Base-by-base conservation (phyloP, 2,888 invertebrate genomes). In the Mamestra brassicae region DNA sequence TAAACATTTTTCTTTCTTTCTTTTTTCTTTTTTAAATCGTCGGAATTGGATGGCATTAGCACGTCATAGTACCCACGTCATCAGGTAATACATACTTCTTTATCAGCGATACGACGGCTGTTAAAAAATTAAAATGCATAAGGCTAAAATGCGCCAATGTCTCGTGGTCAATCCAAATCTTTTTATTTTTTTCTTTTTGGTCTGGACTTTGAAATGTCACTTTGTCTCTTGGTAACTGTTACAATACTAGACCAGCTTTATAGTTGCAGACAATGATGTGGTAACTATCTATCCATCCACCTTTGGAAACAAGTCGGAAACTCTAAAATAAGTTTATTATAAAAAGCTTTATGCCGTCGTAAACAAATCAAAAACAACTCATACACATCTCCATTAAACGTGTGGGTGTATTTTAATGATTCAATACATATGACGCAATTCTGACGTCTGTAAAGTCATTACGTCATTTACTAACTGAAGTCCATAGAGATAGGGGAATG, bases 341-440 rank as follows among this genome's bases (percentile, higher is more conserved):
- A 42, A 42, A 34, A 74, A 65, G n/a, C 17, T 17, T 42, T 26
- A 52, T n/a, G 3, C 1, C n/a, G 6, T 17, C 34, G 17, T 34
- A 34, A 34, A 69, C 4, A 54, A 78, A 54, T 60, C 36, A n/a
- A 52, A 26, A 75, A 17, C 36, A n/a, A 5, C 11, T 54, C 45
- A 55, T 47, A n/a, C 10, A 26, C 13, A 63, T 36, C 11, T 57
- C 57, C 36, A 52, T 71, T 8, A 15, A n/a, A 4, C 13, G 38
- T 58, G 73, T 80, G 55, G 76, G 62, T 26, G 72, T 76, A 79
- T 55, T 63, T 8, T 50, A 77, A 80, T 80, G 58, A 42, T 64
- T 26, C 42, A 52, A 2, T 50, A 47, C 26, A 34, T 45, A 36
- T 80, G 75, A 80, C 50, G 64, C 15, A 15, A 17, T 36, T 55